Conservation (phyloP, 2,797 vertebrate species). For the Squalus acanthias region DNA sequence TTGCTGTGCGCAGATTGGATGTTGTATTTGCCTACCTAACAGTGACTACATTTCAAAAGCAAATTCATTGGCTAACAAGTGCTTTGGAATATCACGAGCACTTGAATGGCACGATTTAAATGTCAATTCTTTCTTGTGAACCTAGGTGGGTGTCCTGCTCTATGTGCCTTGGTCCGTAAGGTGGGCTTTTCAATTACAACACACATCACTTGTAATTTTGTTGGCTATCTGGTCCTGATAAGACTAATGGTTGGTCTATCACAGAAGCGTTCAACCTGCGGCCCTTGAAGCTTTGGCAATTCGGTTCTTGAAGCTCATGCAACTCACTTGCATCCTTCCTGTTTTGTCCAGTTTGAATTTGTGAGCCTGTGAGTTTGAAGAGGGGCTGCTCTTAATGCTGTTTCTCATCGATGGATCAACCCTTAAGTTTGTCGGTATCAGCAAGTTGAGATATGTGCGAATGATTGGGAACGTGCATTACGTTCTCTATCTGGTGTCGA, state of each 20-base stretch:
- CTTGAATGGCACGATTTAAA: not conserved
- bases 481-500: not conserved
- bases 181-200: not conserved
- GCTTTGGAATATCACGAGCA: not conserved
- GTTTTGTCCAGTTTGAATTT: not conserved
- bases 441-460: not conserved
- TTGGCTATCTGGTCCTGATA: not conserved
- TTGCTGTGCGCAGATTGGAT: not conserved
- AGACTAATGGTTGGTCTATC: not conserved
- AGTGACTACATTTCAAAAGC: not conserved
- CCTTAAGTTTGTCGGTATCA: too few relatives aligned
- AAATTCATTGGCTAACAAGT: not conserved
- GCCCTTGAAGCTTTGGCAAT: not conserved
- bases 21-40: not conserved
- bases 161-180: not conserved
- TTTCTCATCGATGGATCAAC: not conserved
- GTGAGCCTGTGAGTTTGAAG: not conserved
- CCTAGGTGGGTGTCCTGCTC: not conserved
- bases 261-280: not conserved
- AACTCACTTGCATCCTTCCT: not conserved
- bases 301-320: not conserved
- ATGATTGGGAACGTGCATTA: not conserved
- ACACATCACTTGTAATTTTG: not conserved
- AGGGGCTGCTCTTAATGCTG: not conserved
- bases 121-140: not conserved